phyloP scores from a whole-genome alignment of 35 echinoderm and acorn worm genomes.

The Ophiothrix spiculata region DNA sequence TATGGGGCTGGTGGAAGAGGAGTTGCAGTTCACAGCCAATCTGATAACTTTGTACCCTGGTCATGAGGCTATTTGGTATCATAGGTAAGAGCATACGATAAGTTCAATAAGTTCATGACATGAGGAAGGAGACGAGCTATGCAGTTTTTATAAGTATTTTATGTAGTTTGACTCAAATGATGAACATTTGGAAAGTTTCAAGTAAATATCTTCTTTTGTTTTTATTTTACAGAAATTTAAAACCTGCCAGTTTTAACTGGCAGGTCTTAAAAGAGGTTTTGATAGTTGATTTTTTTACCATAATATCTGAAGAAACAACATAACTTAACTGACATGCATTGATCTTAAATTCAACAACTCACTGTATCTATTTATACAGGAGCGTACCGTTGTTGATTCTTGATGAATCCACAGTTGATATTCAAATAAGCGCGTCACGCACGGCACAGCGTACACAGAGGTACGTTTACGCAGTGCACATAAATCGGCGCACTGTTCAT shows the following conservation, averaged over 20 bases:
- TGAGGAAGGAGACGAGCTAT: not conserved
- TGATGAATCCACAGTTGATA: too few relatives aligned
- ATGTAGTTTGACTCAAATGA: not conserved
- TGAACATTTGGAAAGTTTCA: not conserved
- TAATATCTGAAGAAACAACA: too few relatives aligned
- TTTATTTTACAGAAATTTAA: not conserved
- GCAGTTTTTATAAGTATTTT: not conserved
- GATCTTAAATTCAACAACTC: too few relatives aligned
- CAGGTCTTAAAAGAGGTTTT: not conserved
- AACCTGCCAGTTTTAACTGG: not conserved
- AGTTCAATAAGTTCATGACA: not conserved
- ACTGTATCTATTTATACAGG: too few relatives aligned
- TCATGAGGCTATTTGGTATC: constrained; percentile 89
- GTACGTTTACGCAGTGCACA: too few relatives aligned
- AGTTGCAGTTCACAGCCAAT: constrained; percentile 57
- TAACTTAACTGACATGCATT: too few relatives aligned
- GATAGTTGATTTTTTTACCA: too few relatives aligned
- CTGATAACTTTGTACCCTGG: constrained; percentile 71
- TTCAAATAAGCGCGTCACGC: too few relatives aligned
- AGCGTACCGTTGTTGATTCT: too few relatives aligned
- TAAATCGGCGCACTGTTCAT: too few relatives aligned
- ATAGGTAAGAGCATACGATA: constrained; percentile 73
- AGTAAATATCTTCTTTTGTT: not conserved
- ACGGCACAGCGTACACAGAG: too few relatives aligned
- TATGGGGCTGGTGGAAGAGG: constrained; percentile 29